These are phyloP conservation scores for Amphipoea oculea DNA, from an alignment of 2,888 invertebrate genomes.

Conservation along the genomic window DNA sequence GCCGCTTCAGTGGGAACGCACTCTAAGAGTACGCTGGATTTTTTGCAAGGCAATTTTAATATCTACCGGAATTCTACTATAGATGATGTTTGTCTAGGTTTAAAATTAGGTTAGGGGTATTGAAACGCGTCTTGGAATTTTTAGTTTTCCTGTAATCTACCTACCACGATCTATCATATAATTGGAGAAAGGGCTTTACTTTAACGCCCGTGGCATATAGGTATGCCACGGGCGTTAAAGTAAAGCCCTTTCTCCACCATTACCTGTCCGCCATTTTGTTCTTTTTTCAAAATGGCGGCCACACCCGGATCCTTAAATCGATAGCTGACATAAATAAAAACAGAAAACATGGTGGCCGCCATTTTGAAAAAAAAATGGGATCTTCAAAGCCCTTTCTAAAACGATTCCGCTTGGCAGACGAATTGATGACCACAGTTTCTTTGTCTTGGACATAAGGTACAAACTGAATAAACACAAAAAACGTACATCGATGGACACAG, in stretches of 20 bases:
- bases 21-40: background rate
- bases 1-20: too few species aligned
- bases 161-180: too few species aligned
- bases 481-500: constrained; percentile 21
- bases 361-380: too few species aligned
- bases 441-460: background rate
- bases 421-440: background rate
- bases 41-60: background rate
- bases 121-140: background rate
- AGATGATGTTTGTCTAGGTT: background rate
- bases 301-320: too few species aligned
- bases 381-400: background rate
- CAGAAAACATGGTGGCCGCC: too few species aligned
- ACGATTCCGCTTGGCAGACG: background rate
- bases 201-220: too few species aligned
- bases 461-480: constrained; percentile 18
- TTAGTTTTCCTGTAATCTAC: background rate
- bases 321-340: too few species aligned
- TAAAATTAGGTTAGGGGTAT: too few species aligned
- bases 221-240: too few species aligned
- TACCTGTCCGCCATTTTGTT: too few species aligned
- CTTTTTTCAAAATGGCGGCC: too few species aligned
- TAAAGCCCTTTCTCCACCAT: too few species aligned
- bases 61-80: background rate
- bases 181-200: background rate